Base-by-base conservation (phyloP, 2,797 vertebrate genomes). In the Mormyrops attenuatus region DNA sequence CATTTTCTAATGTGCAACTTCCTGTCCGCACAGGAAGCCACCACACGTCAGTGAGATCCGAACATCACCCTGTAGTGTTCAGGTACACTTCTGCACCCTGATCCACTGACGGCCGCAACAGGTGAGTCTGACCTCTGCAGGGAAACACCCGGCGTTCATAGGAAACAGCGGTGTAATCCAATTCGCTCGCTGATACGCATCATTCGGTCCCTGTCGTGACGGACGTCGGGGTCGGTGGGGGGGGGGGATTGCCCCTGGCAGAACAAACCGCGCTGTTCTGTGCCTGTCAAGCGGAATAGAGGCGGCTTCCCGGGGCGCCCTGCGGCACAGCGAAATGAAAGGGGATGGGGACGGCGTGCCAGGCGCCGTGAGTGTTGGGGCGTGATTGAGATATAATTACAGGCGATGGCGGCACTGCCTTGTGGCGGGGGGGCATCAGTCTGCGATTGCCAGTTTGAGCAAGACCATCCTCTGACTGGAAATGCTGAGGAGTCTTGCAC, bases 331-430 rank as follows among this genome's bases (percentile, higher is more conserved):
- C 11, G 1, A 11, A 73, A 87, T 38, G 44, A 66, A 87, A 69
- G 84, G 34, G 15, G 89, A 73, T 44, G 89, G 82, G 5, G 22
- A 44, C 1, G 9, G 26, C 26, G 0, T 30, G 47, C n/a, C 44
- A 66, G 30, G 50, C 22, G 82, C n/a, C 60, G 22, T 44, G 84
- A 89, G 85, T 73, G 82, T 89, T 60, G 66, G 84, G 6, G 47
- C 44, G 41, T 60, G 88, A 88, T 38, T 52, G 84, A 73, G 85
- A 73, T 53, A 47, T 89, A 87, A 73, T 87, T 89, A 66, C 26
- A 89, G 11, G 20, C 3, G 26, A 41, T n/a, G 60, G 26, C 6
- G 22, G 60, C 41, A 38, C 87, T 49, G 63, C 44, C 57, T 57
- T n/a, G 0, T 88, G 87, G 7, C 13, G 11, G n/a, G 87, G 7